Percentiles rank a stretch among this genome's conserved stretches.
These are phyloP conservation scores for Hydrotaea diabolus DNA, from an alignment of 2,888 invertebrate species.

Conservation along the genomic window DNA sequence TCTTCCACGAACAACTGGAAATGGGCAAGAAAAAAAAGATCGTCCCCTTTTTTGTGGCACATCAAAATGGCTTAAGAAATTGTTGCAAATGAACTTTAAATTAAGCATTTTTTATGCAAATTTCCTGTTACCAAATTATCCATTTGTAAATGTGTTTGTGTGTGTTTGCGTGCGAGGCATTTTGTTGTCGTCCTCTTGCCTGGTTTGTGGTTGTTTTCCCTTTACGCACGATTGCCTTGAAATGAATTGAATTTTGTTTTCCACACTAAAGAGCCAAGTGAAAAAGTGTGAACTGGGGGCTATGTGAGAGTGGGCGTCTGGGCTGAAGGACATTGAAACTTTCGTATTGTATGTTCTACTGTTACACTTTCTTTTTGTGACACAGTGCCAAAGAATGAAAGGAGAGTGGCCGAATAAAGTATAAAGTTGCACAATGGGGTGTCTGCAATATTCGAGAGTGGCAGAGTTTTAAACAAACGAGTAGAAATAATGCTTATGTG, in stretches of 20 bases:
- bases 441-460: no score
- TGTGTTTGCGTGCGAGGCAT: background rate
- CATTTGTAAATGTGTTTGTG: background rate
- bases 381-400: background rate
- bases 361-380: background rate
- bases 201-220: background rate
- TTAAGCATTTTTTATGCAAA: conserved; percentile 15
- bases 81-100: conserved; percentile 6
- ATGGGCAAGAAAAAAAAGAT: background rate
- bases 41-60: conserved; percentile 36
- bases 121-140: conserved; percentile 19
- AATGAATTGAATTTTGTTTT: conserved; percentile 10
- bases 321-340: conserved; percentile 32
- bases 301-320: background rate
- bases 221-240: conserved; percentile 27
- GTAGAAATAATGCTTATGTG: no score
- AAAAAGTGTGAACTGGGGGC: background rate
- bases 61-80: conserved; percentile 1
- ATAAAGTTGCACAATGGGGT: background rate
- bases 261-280: background rate
- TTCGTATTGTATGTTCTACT: conserved; percentile 48
- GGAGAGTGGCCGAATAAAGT: background rate
- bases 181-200: background rate
- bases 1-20: no score
- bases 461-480: no score